Evolutionary conservation across 53 echinoderm and acorn worm genomes (phyloP).

Genomic region (Paelopatides confundens): DNA sequence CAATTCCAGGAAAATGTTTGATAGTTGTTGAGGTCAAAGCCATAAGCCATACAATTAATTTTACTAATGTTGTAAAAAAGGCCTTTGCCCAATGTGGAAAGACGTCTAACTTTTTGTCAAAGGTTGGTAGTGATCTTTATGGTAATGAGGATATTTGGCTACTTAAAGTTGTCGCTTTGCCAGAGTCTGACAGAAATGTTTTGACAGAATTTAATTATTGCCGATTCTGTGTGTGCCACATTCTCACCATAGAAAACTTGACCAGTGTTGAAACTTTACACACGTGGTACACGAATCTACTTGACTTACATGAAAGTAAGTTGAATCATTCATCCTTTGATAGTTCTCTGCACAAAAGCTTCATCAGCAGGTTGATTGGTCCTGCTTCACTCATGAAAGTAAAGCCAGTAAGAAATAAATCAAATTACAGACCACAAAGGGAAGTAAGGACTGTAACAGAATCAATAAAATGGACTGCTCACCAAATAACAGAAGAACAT

Average conservation of each 20-base stretch:
- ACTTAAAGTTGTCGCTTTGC: constrained; percentile 23
- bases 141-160: not conserved
- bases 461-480: not conserved
- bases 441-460: constrained; percentile 11
- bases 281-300: not conserved
- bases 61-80: not conserved
- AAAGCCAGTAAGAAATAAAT: not conserved
- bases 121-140: not conserved
- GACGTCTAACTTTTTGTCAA: constrained; percentile 14
- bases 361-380: constrained; percentile 1
- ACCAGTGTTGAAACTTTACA: not conserved
- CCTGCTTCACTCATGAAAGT: constrained; percentile 6
- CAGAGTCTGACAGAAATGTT: not conserved
- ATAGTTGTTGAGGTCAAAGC: constrained; percentile 33
- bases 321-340: not conserved
- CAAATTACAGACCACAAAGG: not conserved
- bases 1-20: constrained; percentile 32
- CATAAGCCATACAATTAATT: not conserved
- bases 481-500: not conserved
- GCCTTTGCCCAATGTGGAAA: constrained; percentile 11
- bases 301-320: not conserved
- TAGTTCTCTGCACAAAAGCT: not conserved
- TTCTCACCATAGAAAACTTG: not conserved
- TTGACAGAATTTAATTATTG: not conserved
- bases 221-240: not conserved